These are phyloP conservation scores for Frieseomelitta varia DNA, from an alignment of 1,140 invertebrate species.

Conservation along the genomic window DNA sequence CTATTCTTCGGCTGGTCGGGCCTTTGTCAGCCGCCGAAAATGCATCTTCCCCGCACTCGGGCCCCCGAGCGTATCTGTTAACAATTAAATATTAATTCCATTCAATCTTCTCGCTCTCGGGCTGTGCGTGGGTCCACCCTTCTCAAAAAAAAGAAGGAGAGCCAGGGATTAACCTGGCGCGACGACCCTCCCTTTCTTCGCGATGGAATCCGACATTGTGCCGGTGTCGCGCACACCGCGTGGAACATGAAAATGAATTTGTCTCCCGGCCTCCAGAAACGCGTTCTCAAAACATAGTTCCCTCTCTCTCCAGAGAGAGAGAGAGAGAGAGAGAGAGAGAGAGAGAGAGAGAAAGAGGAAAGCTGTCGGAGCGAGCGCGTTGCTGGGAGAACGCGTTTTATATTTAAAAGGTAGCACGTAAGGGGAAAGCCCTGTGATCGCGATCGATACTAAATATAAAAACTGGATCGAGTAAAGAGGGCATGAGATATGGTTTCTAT, in stretches of 20 bases:
- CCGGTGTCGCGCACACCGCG: background rate
- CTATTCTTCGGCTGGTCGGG: constrained; percentile 63
- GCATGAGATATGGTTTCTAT: background rate
- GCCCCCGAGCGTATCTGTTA: constrained; percentile 22
- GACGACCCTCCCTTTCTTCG: constrained; percentile 44
- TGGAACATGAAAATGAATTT: constrained; percentile 61
- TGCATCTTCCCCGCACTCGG: background rate
- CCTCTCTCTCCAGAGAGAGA: too few species aligned
- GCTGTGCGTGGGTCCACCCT: background rate
- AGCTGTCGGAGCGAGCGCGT: too few species aligned
- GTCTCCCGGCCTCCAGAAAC: constrained; percentile 31
- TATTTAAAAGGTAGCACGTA: constrained; percentile 38
- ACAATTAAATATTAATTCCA: constrained; percentile 75
- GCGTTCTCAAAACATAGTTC: constrained; percentile 50
- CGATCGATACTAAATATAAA: constrained; percentile 39
- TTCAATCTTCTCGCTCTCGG: constrained; percentile 52
- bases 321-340: too few species aligned
- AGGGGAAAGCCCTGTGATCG: constrained; percentile 38
- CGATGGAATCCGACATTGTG: constrained; percentile 40
- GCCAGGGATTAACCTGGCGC: constrained; percentile 64
- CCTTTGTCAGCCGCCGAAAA: constrained; percentile 58
- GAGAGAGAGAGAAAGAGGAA: too few species aligned
- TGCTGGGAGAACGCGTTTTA: constrained; percentile 11
- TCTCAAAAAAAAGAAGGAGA: constrained; percentile 22
- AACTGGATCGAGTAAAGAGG: constrained; percentile 9